A percentile compares a stretch with the other conserved stretches of the same genome.
Conservation (phyloP, 2,888 invertebrate genomes). For the Drosophila nigricruria region DNA sequence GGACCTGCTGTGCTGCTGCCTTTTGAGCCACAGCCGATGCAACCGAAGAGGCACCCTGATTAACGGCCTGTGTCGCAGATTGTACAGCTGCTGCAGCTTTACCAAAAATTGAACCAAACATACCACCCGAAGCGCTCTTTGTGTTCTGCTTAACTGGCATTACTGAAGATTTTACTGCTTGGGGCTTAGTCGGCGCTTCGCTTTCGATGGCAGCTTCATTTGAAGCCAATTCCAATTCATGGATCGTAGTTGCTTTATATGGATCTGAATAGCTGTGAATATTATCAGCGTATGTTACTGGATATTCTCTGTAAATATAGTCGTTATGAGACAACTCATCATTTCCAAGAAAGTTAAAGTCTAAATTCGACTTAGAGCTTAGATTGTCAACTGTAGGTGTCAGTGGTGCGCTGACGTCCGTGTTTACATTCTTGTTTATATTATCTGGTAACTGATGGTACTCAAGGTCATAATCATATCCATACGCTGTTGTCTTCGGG, state of each 20-base stretch:
- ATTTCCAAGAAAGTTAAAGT: conserved; percentile 18
- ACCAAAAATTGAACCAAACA: conserved; percentile 83
- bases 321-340: conserved; percentile 64
- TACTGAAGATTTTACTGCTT: background rate
- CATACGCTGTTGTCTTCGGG: conserved; percentile 7
- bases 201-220: background rate
- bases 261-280: conserved; percentile 25
- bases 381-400: conserved; percentile 18
- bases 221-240: conserved; percentile 16
- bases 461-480: conserved; percentile 7
- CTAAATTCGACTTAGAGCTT: conserved; percentile 10
- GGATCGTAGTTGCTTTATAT: conserved; percentile 5
- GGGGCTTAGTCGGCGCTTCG: background rate
- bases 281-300: conserved; percentile 49
- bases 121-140: conserved; percentile 55
- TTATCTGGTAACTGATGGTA: background rate
- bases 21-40: conserved; percentile 78
- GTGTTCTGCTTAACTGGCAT: background rate
- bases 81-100: conserved; percentile 84
- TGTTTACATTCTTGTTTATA: conserved; percentile 16
- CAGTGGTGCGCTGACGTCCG: conserved; percentile 20
- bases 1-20: conserved; percentile 25
- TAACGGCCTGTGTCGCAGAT: conserved; percentile 82
- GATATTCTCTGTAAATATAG: conserved; percentile 71
- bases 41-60: conserved; percentile 79